These are phyloP conservation scores for Chrysolina oricalcia DNA, from an alignment of 2,888 invertebrate genomes.

Conservation along the genomic window DNA sequence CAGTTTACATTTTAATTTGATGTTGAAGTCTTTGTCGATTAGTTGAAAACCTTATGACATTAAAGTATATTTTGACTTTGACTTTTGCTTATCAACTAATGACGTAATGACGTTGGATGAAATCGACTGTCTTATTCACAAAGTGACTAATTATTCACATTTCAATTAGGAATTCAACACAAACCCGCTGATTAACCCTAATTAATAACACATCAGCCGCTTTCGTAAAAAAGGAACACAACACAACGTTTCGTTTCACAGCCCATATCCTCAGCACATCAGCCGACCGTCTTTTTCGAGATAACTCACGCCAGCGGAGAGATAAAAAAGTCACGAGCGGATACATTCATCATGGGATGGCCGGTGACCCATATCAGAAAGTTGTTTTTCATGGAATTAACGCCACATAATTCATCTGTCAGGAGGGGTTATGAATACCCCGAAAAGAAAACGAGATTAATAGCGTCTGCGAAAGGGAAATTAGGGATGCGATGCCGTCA, in stretches of 20 bases:
- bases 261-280: constrained; percentile 11
- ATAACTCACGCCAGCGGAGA: background rate
- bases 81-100: too few relatives aligned
- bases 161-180: background rate
- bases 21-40: too few relatives aligned
- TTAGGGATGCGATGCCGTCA: constrained; percentile 5
- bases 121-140: too few relatives aligned
- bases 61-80: too few relatives aligned
- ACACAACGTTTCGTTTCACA: constrained; percentile 9
- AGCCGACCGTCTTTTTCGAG: background rate
- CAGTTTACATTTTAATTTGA: too few relatives aligned
- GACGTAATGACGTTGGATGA: too few relatives aligned
- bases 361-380: constrained; percentile 20
- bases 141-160: background rate
- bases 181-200: background rate
- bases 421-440: constrained; percentile 11
- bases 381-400: constrained; percentile 23
- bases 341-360: constrained; percentile 4
- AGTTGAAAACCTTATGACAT: too few relatives aligned
- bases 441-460: constrained; percentile 6
- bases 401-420: constrained; percentile 12
- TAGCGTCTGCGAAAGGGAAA: constrained; percentile 17
- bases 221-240: background rate
- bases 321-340: constrained; percentile 5
- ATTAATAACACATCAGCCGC: background rate